phyloP scores from a whole-genome alignment of 2,797 vertebrate genomes.

The Trematomus bernacchii region DNA sequence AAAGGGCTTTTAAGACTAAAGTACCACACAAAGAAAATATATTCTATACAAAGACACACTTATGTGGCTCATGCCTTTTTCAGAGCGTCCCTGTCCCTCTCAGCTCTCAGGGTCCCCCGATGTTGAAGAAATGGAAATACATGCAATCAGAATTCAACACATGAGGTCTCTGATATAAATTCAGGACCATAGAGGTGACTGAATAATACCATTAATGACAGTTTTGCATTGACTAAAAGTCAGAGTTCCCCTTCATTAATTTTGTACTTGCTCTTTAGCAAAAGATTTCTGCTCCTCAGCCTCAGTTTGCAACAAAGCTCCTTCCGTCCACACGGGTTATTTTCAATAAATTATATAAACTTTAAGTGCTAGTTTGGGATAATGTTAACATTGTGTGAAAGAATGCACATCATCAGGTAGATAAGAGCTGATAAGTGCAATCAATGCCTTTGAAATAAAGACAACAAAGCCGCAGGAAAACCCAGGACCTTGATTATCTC shows the following conservation, averaged over 20 bases:
- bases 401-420: conserved; percentile 68
- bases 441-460: conserved; percentile 73
- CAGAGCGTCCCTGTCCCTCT: conserved; percentile 38
- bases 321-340: conserved; percentile 28
- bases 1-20: not conserved
- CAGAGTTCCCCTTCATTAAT: conserved; percentile 83
- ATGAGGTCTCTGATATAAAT: conserved; percentile 79
- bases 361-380: conserved; percentile 37
- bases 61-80: conserved; percentile 49
- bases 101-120: conserved; percentile 67
- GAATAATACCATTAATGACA: conserved; percentile 86
- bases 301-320: conserved; percentile 29
- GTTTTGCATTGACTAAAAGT: conserved; percentile 85
- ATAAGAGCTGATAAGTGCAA: conserved; percentile 68
- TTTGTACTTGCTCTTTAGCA: conserved; percentile 72
- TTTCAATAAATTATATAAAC: conserved; percentile 54
- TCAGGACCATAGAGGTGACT: conserved; percentile 81
- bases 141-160: conserved; percentile 81
- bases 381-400: conserved; percentile 66
- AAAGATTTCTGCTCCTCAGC: conserved; percentile 37
- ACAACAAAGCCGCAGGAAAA: conserved; percentile 57
- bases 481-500: conserved; percentile 65
- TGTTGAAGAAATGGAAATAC: conserved; percentile 79
- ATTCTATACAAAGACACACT: conserved; percentile 35
- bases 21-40: conserved; percentile 25